These are phyloP conservation scores for Hypomecis atomaria DNA, from an alignment of 2,888 invertebrate genomes.

Conservation along the genomic window DNA sequence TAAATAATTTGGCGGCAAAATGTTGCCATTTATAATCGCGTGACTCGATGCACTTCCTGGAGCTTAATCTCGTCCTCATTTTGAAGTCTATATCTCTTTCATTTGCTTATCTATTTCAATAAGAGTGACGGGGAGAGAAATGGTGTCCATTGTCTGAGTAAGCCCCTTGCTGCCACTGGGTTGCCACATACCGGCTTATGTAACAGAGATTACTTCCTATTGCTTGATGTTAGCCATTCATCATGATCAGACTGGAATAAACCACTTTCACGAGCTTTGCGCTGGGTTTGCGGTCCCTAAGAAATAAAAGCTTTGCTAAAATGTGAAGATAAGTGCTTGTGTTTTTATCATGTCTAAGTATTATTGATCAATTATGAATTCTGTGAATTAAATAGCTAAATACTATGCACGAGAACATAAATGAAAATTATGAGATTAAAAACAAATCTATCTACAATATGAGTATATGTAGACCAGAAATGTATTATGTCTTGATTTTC, in stretches of 20 bases:
- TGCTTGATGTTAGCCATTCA: conserved; percentile 29
- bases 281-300: not conserved
- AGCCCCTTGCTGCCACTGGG: conserved; percentile 4
- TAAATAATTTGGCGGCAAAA: conserved; percentile 44
- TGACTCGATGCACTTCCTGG: conserved; percentile 52
- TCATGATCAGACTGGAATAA: conserved; percentile 30
- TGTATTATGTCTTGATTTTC: no score
- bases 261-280: conserved; percentile 33
- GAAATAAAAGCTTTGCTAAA: not conserved
- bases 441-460: no score
- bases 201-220: conserved; percentile 27
- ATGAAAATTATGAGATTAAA: no score
- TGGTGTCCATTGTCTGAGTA: conserved; percentile 5
- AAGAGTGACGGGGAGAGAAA: conserved; percentile 9
- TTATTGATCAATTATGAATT: no score
- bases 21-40: conserved; percentile 49
- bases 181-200: conserved; percentile 22
- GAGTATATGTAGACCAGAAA: no score
- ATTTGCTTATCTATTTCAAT: not conserved
- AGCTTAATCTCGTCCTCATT: conserved; percentile 5
- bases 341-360: no score
- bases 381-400: no score
- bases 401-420: no score
- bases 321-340: no score
- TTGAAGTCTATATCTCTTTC: conserved; percentile 1